Base-by-base conservation (phyloP, 1,140 invertebrate species). In the Brachionus plicatilis region DNA sequence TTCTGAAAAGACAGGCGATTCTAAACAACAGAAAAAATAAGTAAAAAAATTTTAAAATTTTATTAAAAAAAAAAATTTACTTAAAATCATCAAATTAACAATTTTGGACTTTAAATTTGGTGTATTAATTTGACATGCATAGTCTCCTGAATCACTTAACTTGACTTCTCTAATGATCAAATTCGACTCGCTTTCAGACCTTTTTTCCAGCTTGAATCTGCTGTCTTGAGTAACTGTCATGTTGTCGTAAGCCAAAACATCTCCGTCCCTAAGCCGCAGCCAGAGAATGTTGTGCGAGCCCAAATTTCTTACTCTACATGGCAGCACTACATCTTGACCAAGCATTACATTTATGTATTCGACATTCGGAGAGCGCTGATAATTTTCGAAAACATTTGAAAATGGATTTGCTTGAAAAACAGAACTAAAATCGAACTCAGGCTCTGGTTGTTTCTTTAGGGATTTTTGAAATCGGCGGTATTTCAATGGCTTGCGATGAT, bases 41-140 rank as follows among this genome's bases (percentile, higher is more conserved):
- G n/a, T 20, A 75, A 75, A 75, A 75, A 17, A n/a, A 27, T 3
- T 45, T 50, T 0, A 3, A 75, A 43, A 72, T 43, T 43, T 24
- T 43, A 17, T 41, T 72, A 37, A 33, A 43, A n/a, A 33, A 20
- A 45, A 33, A 24, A 24, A 24, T 24, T 82, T 68, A 82, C 79
- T 82, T 45, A 82, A 68, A 68, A 82, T 33, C 14, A 65, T 82
- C 20, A 82, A 47, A 82, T 82, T 82, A 45, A 82, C 14, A 27
- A 82, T 60, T 82, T 45, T 82, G 0, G 79, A 82, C 41, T 82
- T 82, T 60, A 82, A 53, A 12, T 20, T 37, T 27, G 33, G 24
- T 20, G 79, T 82, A 29, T 82, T 82, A n/a, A 82, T 82, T 82
- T 82, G 79, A 37, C 79, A 82, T 12, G 79, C 79, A 68, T 82